These are phyloP conservation scores for Misgurnus anguillicaudatus DNA, from an alignment of 2,113 vertebrate genomes.

Conservation along the genomic window DNA sequence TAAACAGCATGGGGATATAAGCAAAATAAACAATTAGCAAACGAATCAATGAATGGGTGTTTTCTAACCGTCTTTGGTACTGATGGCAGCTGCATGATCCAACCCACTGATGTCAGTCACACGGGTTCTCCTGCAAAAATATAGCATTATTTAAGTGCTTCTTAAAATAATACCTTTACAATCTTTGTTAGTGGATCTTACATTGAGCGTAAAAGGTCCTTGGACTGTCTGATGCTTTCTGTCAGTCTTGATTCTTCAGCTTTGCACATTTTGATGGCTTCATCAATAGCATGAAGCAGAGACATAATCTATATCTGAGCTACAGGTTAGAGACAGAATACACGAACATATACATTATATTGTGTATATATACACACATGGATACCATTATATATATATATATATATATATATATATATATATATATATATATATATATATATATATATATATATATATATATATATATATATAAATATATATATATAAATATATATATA, in stretches of 20 bases:
- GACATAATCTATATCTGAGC: slow-evolving; percentile 57
- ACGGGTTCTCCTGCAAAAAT: slow-evolving; percentile 34
- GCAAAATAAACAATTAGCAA: neutral
- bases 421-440: too few relatives aligned
- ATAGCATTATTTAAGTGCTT: neutral
- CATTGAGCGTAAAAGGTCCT: slow-evolving; percentile 61
- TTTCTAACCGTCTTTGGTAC: slow-evolving; percentile 7
- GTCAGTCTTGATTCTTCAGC: slow-evolving; percentile 65
- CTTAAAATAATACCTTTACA: neutral
- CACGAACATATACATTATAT: neutral
- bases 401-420: too few relatives aligned
- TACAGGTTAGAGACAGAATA: neutral
- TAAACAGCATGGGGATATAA: neutral
- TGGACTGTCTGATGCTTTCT: slow-evolving; percentile 55
- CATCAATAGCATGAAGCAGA: slow-evolving; percentile 56
- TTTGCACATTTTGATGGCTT: slow-evolving; percentile 59
- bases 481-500: too few relatives aligned
- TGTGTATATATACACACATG: too few relatives aligned
- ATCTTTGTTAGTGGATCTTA: slow-evolving; percentile 32
- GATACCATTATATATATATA: neutral
- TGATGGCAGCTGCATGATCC: neutral
- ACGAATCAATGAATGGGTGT: neutral
- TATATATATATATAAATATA: too few relatives aligned
- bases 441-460: too few relatives aligned
- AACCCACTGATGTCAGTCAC: neutral